phyloP scores from a whole-genome alignment of 2,888 invertebrate species.

The Desoria tigrina region DNA sequence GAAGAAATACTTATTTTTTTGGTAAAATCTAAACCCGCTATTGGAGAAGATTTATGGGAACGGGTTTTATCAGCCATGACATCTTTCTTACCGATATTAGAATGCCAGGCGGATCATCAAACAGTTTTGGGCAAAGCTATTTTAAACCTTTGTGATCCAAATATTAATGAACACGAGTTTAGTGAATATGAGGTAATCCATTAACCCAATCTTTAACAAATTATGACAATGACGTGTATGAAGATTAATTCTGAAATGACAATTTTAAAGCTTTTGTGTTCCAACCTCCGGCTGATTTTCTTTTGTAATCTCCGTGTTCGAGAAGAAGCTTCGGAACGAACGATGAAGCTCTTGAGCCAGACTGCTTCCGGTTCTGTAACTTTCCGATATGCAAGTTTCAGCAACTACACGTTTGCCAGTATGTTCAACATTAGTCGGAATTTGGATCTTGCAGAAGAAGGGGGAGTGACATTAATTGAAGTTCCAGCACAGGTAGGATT shows the following conservation, averaged over 20 bases:
- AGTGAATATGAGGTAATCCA: constrained; percentile 14
- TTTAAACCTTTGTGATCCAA: constrained; percentile 15
- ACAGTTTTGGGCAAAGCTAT: constrained; percentile 21
- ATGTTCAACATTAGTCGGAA: constrained; percentile 18
- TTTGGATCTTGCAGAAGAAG: constrained; percentile 5
- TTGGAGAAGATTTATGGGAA: constrained; percentile 15
- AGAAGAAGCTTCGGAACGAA: constrained; percentile 19
- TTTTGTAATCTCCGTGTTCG: constrained; percentile 12
- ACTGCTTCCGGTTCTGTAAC: constrained; percentile 17
- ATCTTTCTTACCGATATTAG: not conserved
- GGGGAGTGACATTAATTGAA: not conserved
- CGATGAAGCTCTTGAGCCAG: constrained; percentile 19
- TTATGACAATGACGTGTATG: not conserved
- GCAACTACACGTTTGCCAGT: constrained; percentile 25
- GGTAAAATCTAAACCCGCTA: constrained; percentile 11
- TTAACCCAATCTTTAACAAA: too few relatives aligned
- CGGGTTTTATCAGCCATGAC: constrained; percentile 12
- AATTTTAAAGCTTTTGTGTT: constrained; percentile 19
- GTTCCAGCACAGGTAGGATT: constrained; percentile 9
- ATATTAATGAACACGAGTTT: constrained; percentile 16
- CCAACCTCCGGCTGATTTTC: constrained; percentile 18
- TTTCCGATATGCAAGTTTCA: constrained; percentile 24
- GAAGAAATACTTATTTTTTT: constrained; percentile 22
- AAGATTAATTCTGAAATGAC: not conserved
- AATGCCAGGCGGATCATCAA: constrained; percentile 19